Evolutionary conservation across 2,797 vertebrate genomes (phyloP), one percentile per base, ranked within the genome.

Genomic region (Rhadinocentrus ornatus): DNA sequence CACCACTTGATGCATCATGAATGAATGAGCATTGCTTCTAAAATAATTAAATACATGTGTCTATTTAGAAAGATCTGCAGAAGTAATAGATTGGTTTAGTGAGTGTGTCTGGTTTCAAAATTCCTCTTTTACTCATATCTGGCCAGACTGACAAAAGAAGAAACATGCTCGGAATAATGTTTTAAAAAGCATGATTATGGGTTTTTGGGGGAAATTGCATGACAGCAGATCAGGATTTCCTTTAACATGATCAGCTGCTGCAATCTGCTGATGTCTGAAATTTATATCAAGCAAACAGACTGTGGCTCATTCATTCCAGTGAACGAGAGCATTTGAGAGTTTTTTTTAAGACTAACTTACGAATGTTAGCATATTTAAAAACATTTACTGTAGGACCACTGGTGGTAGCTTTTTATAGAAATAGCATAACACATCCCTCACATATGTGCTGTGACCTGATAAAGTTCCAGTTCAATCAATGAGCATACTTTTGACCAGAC

Each of bases 201-300:
- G 32, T 78, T 67, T 72, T 32, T 31, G 66, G 31, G 67, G 60
- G 55, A 79, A 86, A 78, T 24, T 32, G 55, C 9, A 20, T 71
- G 37, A 62, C 39, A 64, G 77, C 52, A 58, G 68, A 73, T 62
- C n/a, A 58, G 69, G 56, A 85, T 82, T 82, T 88, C 75, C 76
- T 81, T 62, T 48, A 18, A 77, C 9, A 55, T 12, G 37, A 64
- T 34, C 39, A 71, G 73, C 74, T 78, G 67, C 72, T 73, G 61
- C 56, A 53, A 54, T 64, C 37, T 76, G 72, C 70, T 63, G 78
- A 81, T 44, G 15, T 74, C 32, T 52, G 20, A 37, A n/a, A 29
- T 72, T 26, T 48, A 64, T 78, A 78, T 65, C 6, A 9, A 66
- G 44, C 26, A 55, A 60, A 70, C 54, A 12, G 2, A 46, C 34